phyloP scores from a whole-genome alignment of 2,888 invertebrate species.

The Halictus quadricinctus region DNA sequence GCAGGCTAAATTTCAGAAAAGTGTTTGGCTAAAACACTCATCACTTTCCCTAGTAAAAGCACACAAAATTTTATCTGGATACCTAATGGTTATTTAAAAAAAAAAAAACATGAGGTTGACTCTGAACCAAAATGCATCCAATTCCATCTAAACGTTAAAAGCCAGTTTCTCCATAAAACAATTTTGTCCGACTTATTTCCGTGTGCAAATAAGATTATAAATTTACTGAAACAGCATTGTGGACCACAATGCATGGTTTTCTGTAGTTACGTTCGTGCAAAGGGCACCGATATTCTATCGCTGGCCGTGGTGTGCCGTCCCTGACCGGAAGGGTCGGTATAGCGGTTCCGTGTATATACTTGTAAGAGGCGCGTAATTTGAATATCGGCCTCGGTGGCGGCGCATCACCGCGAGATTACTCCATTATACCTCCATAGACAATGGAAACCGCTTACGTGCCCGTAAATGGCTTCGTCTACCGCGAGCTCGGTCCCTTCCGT shows the following conservation, averaged over 20 bases:
- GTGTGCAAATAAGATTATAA: not conserved
- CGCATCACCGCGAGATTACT: slow-evolving; percentile 82
- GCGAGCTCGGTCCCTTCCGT: slow-evolving; percentile 61
- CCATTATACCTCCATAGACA: slow-evolving; percentile 81
- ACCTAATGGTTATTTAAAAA: not conserved
- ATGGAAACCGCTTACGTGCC: slow-evolving; percentile 81
- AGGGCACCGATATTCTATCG: slow-evolving; percentile 18
- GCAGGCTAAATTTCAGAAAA: too few species aligned
- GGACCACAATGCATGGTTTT: not conserved
- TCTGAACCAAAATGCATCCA: not conserved
- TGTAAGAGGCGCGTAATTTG: slow-evolving; percentile 75
- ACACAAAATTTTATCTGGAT: not conserved
- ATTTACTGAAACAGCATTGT: not conserved
- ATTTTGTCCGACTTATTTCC: not conserved
- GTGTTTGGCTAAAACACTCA: too few species aligned
- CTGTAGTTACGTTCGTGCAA: not conserved
- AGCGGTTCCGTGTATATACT: slow-evolving; percentile 62
- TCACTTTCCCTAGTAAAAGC: too few species aligned
- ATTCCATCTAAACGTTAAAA: not conserved
- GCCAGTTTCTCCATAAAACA: not conserved
- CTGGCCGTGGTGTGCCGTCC: slow-evolving; percentile 32
- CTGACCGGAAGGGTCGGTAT: slow-evolving; percentile 65
- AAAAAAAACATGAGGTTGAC: too few species aligned
- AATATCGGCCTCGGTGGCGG: slow-evolving; percentile 78
- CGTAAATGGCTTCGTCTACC: slow-evolving; percentile 80